phyloP scores from a whole-genome alignment of 2,113 vertebrate species.

The Pycnonotus jocosus region DNA sequence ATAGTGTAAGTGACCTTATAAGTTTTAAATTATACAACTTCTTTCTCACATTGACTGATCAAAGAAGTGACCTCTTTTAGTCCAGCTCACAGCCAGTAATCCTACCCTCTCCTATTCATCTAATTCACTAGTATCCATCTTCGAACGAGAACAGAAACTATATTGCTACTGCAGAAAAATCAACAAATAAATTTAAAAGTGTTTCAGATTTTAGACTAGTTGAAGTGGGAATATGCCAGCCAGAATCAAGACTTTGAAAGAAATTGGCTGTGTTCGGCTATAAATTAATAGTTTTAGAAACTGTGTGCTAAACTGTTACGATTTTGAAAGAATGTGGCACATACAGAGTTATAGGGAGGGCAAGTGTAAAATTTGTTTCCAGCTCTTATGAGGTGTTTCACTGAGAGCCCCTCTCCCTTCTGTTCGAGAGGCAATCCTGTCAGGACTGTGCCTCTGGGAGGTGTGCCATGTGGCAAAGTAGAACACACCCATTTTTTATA shows the following conservation, averaged over 20 bases:
- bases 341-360: rapidly evolving
- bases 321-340: not conserved
- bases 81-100: not conserved
- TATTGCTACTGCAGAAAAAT: not conserved
- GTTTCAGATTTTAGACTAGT: not conserved
- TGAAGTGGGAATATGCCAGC: not conserved
- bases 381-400: not conserved
- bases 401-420: not conserved
- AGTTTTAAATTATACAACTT: not conserved
- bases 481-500: not conserved
- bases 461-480: not conserved
- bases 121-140: not conserved
- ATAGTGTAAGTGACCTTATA: not conserved
- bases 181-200: not conserved
- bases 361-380: not conserved
- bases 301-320: not conserved
- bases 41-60: not conserved
- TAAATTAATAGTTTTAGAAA: not conserved
- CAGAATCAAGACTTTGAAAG: not conserved
- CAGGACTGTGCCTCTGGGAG: not conserved
- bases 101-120: not conserved
- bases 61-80: not conserved
- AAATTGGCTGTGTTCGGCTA: not conserved
- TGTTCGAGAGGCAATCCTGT: not conserved
- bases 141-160: not conserved